Evolutionary conservation across 30 jellyfish, hydroid and myxozoan genomes (phyloP).

Genomic region (Haliclystus octoradiatus): DNA sequence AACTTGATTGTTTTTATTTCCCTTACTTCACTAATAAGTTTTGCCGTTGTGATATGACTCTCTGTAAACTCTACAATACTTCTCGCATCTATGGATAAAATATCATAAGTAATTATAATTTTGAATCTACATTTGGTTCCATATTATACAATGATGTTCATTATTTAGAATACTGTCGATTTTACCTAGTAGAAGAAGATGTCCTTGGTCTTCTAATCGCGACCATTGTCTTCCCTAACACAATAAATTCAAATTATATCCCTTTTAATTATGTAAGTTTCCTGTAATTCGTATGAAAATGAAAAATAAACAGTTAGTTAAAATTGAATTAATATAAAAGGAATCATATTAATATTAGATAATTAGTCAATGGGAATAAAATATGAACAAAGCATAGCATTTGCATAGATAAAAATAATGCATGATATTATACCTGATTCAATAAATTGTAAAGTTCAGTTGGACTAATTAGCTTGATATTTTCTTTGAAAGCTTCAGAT

Average conservation of each 20-base stretch:
- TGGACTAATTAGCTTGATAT: constrained; percentile 56
- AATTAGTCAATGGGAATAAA: too few species aligned
- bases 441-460: constrained; percentile 65
- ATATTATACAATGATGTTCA: too few species aligned
- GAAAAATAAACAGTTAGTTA: too few species aligned
- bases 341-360: too few species aligned
- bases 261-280: too few species aligned
- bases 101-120: constrained; percentile 10
- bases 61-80: constrained; percentile 33
- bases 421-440: constrained; percentile 40
- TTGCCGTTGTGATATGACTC: constrained; percentile 64
- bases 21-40: constrained; percentile 23
- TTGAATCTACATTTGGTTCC: not conserved
- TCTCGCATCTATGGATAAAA: constrained; percentile 7
- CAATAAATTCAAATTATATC: too few species aligned
- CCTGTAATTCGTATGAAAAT: too few species aligned
- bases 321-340: too few species aligned
- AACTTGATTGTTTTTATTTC: too few species aligned
- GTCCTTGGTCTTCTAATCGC: constrained; percentile 49
- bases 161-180: not conserved
- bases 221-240: constrained; percentile 40
- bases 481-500: constrained; percentile 21
- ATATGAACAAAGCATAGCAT: too few species aligned
- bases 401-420: too few species aligned
- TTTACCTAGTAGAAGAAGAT: constrained; percentile 41